These are phyloP conservation scores for Decapterus maruadsi DNA, from an alignment of 2,797 vertebrate genomes.

Conservation along the genomic window DNA sequence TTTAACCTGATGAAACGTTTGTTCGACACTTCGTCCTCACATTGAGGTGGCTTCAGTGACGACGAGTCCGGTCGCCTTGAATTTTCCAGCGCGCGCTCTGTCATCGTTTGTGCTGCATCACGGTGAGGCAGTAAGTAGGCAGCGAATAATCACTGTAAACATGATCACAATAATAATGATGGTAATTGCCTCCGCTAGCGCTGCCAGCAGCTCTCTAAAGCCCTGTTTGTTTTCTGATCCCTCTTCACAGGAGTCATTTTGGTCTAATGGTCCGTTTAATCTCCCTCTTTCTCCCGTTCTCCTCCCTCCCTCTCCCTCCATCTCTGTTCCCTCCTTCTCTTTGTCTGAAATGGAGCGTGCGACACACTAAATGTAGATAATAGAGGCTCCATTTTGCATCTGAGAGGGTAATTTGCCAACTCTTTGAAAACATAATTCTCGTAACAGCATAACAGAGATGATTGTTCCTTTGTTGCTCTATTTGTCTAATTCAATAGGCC, in stretches of 20 bases:
- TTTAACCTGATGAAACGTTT: too few species aligned
- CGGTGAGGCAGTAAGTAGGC: conserved; percentile 36
- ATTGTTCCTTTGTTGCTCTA: conserved; percentile 47
- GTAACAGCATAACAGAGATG: conserved; percentile 37
- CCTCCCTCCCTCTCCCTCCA: conserved; percentile 22
- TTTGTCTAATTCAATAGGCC: conserved; percentile 44
- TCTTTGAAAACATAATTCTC: conserved; percentile 71
- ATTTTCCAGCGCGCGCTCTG: background rate
- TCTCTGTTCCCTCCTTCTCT: conserved; percentile 48
- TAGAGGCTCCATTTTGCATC: conserved; percentile 59
- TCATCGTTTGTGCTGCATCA: conserved; percentile 21
- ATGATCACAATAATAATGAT: conserved; percentile 64
- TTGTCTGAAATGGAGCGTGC: conserved; percentile 64
- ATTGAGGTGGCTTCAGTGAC: background rate
- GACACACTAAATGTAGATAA: conserved; percentile 67
- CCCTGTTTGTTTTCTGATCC: conserved; percentile 76
- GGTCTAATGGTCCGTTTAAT: conserved; percentile 78
- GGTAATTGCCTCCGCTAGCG: conserved; percentile 50
- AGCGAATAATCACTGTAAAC: conserved; percentile 64
- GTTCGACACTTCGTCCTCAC: background rate
- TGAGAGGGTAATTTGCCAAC: conserved; percentile 69
- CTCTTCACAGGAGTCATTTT: conserved; percentile 77
- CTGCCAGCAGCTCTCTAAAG: conserved; percentile 66
- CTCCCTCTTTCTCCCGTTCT: conserved; percentile 45
- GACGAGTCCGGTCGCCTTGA: background rate